Evolutionary conservation across 2,888 invertebrate species (phyloP), one percentile per base, ranked within the genome.

Genomic region (Mythimna albipuncta): DNA sequence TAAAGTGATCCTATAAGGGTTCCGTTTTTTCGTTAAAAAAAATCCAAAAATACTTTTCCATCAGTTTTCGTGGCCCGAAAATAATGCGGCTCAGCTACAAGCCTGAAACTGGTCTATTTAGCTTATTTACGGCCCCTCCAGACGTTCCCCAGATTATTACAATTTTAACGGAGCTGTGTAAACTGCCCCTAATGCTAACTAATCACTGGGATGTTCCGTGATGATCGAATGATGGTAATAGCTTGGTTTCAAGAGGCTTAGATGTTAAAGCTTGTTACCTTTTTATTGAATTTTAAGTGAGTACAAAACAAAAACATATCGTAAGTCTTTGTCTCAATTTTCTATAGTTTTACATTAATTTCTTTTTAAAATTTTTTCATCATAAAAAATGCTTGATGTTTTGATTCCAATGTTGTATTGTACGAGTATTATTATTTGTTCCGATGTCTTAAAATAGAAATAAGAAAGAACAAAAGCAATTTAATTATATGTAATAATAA

Each of bases 101-200:
- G 87, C 86, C 78, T 79, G 84, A 84, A 87, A 89, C 84, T 81
- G 84, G 88, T 89, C 93, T 91, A 90, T 92, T 91, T 88, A 87
- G 85, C 85, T 91, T 92, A 93, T 93, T 93, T 93, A 93, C 89
- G 91, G 85, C 84, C 81, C 86, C 70, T 77, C 86, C 86, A 90
- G 89, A 88, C 89, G 83, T 82, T 87, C 82, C 74, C 81, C 82
- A 84, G 87, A 89, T 89, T 89, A 89, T 87, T 79, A 76, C 73
- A 75, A 83, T 79, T 80, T 79, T 85, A 82, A 73, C 75, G 69
- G 64, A 64, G 70, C 67, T 57, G 74, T 76, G 68, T 85, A 78
- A 73, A 79, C 84, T 67, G 80, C 62, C 58, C 74, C 66, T 81
- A 71, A 83, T 75, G 50, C 73, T 61, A 55, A 66, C 78, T 80